A percentile compares a stretch with the other conserved stretches of the same genome.
Evolutionary conservation across 2,797 vertebrate genomes (phyloP).

Genomic region (Alca torda): DNA sequence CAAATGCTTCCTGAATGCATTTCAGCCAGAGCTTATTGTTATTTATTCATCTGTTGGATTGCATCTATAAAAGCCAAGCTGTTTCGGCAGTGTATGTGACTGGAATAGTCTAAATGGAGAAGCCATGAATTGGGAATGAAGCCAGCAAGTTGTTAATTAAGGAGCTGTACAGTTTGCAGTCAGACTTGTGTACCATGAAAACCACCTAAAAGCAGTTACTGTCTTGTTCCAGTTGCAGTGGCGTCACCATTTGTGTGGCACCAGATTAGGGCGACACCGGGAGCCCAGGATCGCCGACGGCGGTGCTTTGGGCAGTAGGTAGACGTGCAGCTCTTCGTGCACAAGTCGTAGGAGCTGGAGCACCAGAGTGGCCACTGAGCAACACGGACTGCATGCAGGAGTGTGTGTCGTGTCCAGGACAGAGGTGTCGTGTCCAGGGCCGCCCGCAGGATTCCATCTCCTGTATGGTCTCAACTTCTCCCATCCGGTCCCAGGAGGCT

Average conservation of each 20-base stretch:
- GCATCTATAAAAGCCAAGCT: slow-evolving; percentile 48
- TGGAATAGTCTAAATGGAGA: slow-evolving; percentile 39
- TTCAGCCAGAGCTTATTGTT: slow-evolving; percentile 54
- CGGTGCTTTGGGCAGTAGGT: fast-evolving
- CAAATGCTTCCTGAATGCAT: slow-evolving; percentile 47
- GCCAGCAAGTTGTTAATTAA: slow-evolving; percentile 42
- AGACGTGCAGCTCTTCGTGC: fast-evolving
- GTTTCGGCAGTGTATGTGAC: slow-evolving; percentile 20
- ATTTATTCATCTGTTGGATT: slow-evolving; percentile 66
- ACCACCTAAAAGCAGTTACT: background rate
- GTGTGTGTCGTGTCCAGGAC: fast-evolving
- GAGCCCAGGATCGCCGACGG: fast-evolving
- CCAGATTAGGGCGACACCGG: fast-evolving
- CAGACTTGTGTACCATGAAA: background rate
- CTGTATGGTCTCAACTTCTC: fast-evolving
- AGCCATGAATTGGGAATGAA: background rate
- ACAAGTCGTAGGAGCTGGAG: fast-evolving
- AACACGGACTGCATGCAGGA: fast-evolving
- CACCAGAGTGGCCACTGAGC: fast-evolving
- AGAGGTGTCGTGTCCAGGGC: fast-evolving
- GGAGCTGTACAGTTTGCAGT: slow-evolving; percentile 11
- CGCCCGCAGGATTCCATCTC: background rate
- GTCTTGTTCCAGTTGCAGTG: background rate
- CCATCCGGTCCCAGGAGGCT: background rate
- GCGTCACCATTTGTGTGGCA: background rate